Percentiles rank a stretch among this genome's conserved stretches.
phyloP scores from a whole-genome alignment of 2,113 vertebrate genomes.

The Gorilla gorilla region DNA sequence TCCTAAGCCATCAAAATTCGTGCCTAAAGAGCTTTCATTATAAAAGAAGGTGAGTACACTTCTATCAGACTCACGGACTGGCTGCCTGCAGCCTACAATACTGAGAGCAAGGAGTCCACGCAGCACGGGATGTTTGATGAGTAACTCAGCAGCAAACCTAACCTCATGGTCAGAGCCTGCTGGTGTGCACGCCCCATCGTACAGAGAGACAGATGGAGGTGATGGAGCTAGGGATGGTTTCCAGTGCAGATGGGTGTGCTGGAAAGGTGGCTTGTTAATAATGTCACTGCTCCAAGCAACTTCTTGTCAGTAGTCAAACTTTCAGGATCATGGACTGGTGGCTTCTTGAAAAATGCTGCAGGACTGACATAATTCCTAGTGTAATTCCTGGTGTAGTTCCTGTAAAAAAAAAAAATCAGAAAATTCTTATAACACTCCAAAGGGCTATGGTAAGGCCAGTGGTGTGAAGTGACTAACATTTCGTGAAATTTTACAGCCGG shows the following conservation, averaged over 20 bases:
- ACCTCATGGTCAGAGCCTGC: slow-evolving; percentile 76
- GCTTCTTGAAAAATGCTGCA: slow-evolving; percentile 83
- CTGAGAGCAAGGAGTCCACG: slow-evolving; percentile 67
- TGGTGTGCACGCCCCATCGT: slow-evolving; percentile 46
- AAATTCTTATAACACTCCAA: slow-evolving; percentile 55
- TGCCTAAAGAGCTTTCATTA: slow-evolving; percentile 71
- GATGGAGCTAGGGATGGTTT: slow-evolving; percentile 72
- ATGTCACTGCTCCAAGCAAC: slow-evolving; percentile 81
- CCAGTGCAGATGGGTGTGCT: slow-evolving; percentile 69
- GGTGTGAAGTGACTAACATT: slow-evolving; percentile 33
- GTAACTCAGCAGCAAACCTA: slow-evolving; percentile 78
- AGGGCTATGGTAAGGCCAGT: slow-evolving; percentile 42
- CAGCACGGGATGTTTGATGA: slow-evolving; percentile 78
- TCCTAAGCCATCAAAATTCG: slow-evolving; percentile 58
- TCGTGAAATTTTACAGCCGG: slow-evolving; percentile 63
- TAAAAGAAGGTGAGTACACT: slow-evolving; percentile 59
- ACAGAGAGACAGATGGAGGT: slow-evolving; percentile 80
- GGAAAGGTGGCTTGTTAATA: slow-evolving; percentile 79
- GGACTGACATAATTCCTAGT: slow-evolving; percentile 76
- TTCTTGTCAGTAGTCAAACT: slow-evolving; percentile 82
- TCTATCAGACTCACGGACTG: slow-evolving; percentile 73
- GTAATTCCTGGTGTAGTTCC: slow-evolving; percentile 74
- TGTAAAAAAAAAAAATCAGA: slow-evolving; percentile 74
- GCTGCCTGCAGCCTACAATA: slow-evolving; percentile 61
- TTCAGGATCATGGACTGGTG: slow-evolving; percentile 80